Percentiles rank a stretch among this genome's conserved stretches.
Conservation (phyloP, 2,113 vertebrate species). For the Formicarius rufipectus region DNA sequence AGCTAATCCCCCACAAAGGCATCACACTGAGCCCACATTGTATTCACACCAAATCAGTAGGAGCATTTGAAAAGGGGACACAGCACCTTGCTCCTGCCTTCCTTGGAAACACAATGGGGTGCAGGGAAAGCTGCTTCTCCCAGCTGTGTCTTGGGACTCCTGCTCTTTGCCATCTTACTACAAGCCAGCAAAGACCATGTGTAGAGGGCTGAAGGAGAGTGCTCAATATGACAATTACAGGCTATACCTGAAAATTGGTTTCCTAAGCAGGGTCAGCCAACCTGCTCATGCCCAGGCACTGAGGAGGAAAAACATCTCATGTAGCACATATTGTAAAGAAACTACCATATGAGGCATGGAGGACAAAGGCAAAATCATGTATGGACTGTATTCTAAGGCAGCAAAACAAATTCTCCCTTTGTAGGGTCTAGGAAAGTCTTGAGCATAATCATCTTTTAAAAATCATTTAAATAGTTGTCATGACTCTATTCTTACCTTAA, state of each 20-base stretch:
- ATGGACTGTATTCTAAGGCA: background rate
- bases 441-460: background rate
- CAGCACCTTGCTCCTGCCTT: background rate
- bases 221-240: background rate
- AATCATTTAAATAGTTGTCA: background rate
- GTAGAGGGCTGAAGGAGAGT: background rate
- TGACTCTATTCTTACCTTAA: background rate
- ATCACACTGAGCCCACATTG: background rate
- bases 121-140: background rate
- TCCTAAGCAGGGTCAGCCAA: background rate
- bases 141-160: rapidly evolving
- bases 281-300: background rate
- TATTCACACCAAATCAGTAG: rapidly evolving
- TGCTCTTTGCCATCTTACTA: background rate
- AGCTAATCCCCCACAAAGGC: background rate
- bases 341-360: background rate
- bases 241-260: background rate
- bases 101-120: background rate
- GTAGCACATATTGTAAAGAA: background rate
- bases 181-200: background rate
- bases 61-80: background rate
- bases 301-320: background rate
- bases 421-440: background rate
- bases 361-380: background rate
- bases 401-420: background rate